Conservation (phyloP, 2,113 vertebrate genomes). For the Arothron firmamentum region DNA sequence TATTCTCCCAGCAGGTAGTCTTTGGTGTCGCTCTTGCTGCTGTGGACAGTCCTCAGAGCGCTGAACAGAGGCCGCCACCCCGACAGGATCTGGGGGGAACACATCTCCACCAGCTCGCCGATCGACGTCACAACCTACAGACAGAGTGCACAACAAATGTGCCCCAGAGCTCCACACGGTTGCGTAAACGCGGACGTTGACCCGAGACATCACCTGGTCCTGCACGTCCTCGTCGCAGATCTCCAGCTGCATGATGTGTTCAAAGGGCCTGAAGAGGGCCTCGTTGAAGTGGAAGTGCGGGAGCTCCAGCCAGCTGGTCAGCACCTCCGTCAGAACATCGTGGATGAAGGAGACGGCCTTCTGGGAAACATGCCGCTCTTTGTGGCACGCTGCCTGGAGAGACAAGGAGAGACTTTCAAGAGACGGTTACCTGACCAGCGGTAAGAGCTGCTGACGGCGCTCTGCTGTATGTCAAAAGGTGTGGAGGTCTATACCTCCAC, state of each 20-base stretch:
- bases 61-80: constrained; percentile 97
- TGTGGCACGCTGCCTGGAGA: constrained; percentile 90
- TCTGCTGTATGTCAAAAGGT: background rate
- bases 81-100: constrained; percentile 91
- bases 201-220: constrained; percentile 77
- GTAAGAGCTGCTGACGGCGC: background rate
- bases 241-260: constrained; percentile 97
- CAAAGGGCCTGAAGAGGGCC: constrained; percentile 92
- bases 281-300: constrained; percentile 95
- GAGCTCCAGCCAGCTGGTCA: constrained; percentile 88
- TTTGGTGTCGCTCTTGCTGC: constrained; percentile 87
- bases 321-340: constrained; percentile 90
- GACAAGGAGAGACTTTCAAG: background rate
- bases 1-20: constrained; percentile 94
- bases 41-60: constrained; percentile 89
- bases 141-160: too few relatives aligned
- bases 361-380: constrained; percentile 92
- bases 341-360: constrained; percentile 98
- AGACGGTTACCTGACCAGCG: background rate
- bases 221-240: constrained; percentile 96
- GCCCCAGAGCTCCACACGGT: too few relatives aligned
- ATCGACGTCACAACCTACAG: constrained; percentile 92
- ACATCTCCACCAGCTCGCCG: constrained; percentile 95
- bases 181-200: too few relatives aligned
- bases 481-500: constrained; percentile 81